Evolutionary conservation across 2,888 invertebrate genomes (phyloP), one percentile per base, ranked within the genome.

Genomic region (Pterostichus madidus): DNA sequence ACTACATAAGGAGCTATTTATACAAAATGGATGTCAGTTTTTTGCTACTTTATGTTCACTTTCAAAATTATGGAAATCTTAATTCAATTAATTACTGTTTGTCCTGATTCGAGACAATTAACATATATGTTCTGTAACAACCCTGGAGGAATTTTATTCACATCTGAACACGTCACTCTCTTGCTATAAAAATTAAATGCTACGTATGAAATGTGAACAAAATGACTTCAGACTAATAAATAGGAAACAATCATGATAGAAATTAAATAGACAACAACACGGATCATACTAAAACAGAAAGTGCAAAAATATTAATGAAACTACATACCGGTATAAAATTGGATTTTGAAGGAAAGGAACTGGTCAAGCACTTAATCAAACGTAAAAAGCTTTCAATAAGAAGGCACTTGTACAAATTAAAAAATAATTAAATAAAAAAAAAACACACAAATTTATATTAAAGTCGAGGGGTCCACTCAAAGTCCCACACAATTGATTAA

Each of bases 361-460:
- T 49, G 71, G 49, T 53, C 44, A 71, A 77, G 53, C 76, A 76
- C 68, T 71, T 13, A 68, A 68, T 68, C 39, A 83, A 73, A 73
- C 46, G 44, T 31, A 24, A 79, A 32, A 77, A 77, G 77, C 77
- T 49, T 68, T 77, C 77, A 83, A 77, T 77, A 68, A 83, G 83
- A 83, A 83, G 83, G 83, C 83, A 83, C 83, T 83, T 83, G 71
- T 80, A 80, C 71, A 80, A 80, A 80, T 73, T 49, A 44, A 59
- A 61, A 73, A 80, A 80, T 49, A 80, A 77, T 77, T 32, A 83
- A 83, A 53, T 35, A 68, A 76, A 80, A 52, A 80, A 73, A 64
- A 83, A n/a, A 83, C 81, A 56, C 75, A 61, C 71, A 80, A 68
- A 56, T 17, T 71, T 15, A 71, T 56, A 71, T 71, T 39, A 15